A percentile compares a stretch with the other conserved stretches of the same genome.
Conservation (phyloP, 1,140 invertebrate genomes). For the Idris sp. region DNA sequence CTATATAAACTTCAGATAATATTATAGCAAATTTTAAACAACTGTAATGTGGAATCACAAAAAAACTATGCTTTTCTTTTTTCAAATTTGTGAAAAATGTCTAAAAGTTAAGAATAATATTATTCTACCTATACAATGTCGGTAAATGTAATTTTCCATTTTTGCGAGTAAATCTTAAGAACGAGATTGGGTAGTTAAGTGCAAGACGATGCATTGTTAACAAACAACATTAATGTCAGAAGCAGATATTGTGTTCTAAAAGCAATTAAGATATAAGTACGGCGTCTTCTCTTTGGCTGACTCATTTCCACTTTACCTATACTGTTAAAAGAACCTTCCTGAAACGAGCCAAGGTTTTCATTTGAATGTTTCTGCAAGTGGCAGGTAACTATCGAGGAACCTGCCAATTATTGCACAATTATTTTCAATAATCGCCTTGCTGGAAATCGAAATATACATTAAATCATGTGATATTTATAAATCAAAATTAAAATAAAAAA, state of each 20-base stretch:
- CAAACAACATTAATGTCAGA: slow-evolving; percentile 68
- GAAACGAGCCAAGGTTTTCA: slow-evolving; percentile 53
- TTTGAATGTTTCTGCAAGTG: slow-evolving; percentile 59
- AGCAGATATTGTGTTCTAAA: slow-evolving; percentile 56
- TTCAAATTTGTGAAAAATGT: no score
- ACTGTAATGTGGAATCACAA: no score
- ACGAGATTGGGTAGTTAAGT: slow-evolving; percentile 45
- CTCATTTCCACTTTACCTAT: slow-evolving; percentile 56
- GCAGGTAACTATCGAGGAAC: slow-evolving; percentile 56
- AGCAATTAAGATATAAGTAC: slow-evolving; percentile 71
- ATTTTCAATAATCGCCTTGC: slow-evolving; percentile 62
- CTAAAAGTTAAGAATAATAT: no score
- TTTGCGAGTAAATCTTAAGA: slow-evolving; percentile 33
- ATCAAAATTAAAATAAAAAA: no score
- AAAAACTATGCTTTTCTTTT: no score
- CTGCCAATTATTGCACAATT: slow-evolving; percentile 48
- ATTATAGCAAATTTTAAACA: no score
- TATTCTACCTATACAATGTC: slow-evolving; percentile 22
- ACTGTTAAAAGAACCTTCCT: slow-evolving; percentile 40
- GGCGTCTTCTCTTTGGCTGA: slow-evolving; percentile 51
- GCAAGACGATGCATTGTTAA: slow-evolving; percentile 67
- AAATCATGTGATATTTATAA: slow-evolving; percentile 27
- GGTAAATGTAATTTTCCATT: slow-evolving; percentile 9
- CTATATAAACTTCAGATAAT: no score
- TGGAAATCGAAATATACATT: slow-evolving; percentile 42